phyloP scores from a whole-genome alignment of 2,888 invertebrate species.

The Crepidodera aurea region DNA sequence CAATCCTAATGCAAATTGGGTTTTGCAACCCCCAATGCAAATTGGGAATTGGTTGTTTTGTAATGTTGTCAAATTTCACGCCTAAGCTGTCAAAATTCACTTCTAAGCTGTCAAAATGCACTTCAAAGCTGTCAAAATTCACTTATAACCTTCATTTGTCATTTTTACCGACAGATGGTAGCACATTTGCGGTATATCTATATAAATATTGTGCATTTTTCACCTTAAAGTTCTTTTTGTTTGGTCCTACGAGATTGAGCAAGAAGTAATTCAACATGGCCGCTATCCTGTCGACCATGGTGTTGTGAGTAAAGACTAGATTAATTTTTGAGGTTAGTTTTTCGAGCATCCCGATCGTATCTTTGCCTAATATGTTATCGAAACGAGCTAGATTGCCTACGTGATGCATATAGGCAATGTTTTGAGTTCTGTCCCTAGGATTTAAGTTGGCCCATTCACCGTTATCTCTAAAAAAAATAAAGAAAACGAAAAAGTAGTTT shows the following conservation, averaged over 20 bases:
- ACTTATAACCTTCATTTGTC: no score
- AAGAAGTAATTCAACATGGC: slow-evolving; percentile 96
- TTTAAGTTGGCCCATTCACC: slow-evolving; percentile 80
- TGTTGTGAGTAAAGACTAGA: slow-evolving; percentile 87
- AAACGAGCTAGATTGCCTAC: slow-evolving; percentile 86
- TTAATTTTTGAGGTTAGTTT: slow-evolving; percentile 78
- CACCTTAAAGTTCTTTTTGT: slow-evolving; percentile 89
- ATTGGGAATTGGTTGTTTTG: no score
- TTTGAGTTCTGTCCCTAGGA: slow-evolving; percentile 76
- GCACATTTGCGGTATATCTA: no score
- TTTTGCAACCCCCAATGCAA: no score
- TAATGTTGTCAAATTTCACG: no score
- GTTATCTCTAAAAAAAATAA: slow-evolving; percentile 64
- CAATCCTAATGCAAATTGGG: no score
- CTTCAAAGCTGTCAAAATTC: no score
- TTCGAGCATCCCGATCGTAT: slow-evolving; percentile 86
- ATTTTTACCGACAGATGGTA: no score
- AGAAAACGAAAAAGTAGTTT: neutral
- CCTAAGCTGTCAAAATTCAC: no score
- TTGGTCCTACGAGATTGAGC: slow-evolving; percentile 87
- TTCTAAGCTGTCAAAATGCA: no score
- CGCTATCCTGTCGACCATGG: slow-evolving; percentile 91
- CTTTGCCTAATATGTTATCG: slow-evolving; percentile 90
- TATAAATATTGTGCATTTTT: no score
- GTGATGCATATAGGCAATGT: slow-evolving; percentile 75